These are phyloP conservation scores for Syrista parreyssii DNA, from an alignment of 2,888 invertebrate species.

Conservation along the genomic window DNA sequence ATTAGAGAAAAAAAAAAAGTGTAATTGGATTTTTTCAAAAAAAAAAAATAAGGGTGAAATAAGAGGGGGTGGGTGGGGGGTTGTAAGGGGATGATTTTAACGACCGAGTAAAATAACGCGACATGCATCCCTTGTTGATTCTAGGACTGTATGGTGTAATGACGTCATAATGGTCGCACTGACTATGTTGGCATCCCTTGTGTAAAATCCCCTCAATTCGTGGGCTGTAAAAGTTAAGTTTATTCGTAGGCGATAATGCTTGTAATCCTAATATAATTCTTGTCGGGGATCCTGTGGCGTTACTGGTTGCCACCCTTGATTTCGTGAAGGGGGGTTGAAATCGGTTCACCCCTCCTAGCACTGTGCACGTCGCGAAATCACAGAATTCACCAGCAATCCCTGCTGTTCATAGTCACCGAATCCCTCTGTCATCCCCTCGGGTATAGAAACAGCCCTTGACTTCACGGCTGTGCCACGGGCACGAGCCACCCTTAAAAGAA, in stretches of 20 bases:
- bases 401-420: conserved; percentile 30
- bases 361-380: conserved; percentile 44
- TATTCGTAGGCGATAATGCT: conserved; percentile 65
- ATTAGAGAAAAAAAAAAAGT: too few relatives aligned
- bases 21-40: background rate
- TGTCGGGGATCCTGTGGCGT: conserved; percentile 45
- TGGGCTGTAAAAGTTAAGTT: conserved; percentile 65
- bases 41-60: background rate
- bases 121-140: background rate
- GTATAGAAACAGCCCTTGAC: too few relatives aligned
- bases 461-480: too few relatives aligned
- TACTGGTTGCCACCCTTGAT: conserved; percentile 32
- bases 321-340: conserved; percentile 31
- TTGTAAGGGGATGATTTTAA: background rate
- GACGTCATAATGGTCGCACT: too few relatives aligned
- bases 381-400: conserved; percentile 39
- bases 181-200: too few relatives aligned
- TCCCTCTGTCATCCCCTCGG: conserved; percentile 31
- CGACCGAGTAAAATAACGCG: background rate
- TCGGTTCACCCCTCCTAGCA: conserved; percentile 24
- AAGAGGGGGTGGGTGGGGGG: background rate
- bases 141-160: background rate
- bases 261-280: conserved; percentile 66
- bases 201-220: conserved; percentile 48
- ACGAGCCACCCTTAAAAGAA: too few relatives aligned